Conservation (phyloP, 2,113 vertebrate genomes). For the Plotosus lineatus region DNA sequence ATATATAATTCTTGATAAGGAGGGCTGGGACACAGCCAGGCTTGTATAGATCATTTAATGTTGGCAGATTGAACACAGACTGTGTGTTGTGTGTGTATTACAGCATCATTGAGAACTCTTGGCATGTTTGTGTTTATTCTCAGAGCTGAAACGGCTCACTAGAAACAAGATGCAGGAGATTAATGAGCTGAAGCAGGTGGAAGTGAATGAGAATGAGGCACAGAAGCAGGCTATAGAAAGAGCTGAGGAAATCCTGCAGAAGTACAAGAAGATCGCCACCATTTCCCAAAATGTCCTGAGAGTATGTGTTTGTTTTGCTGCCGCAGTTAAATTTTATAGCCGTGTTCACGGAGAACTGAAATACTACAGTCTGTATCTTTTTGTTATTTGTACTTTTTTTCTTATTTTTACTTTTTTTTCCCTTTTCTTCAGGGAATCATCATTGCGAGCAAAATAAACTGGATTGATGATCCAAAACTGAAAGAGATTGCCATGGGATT, state of each 20-base stretch:
- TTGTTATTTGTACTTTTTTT: conserved; percentile 12
- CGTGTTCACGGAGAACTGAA: neutral
- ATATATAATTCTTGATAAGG: neutral
- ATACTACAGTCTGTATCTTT: neutral
- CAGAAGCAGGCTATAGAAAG: conserved; percentile 63
- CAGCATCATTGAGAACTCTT: neutral
- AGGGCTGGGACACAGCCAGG: neutral
- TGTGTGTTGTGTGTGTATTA: neutral
- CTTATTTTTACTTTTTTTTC: too few relatives aligned
- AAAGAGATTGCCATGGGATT: conserved; percentile 69
- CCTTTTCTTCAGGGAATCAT: conserved; percentile 72
- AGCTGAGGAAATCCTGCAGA: conserved; percentile 66
- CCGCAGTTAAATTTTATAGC: neutral
- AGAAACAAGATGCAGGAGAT: conserved; percentile 63
- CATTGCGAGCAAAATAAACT: conserved; percentile 72
- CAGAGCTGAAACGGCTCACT: conserved; percentile 64
- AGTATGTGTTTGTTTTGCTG: conserved; percentile 56
- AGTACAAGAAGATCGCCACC: conserved; percentile 68
- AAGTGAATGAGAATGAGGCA: conserved; percentile 57
- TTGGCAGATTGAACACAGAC: neutral
- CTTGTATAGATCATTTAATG: neutral
- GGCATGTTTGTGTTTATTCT: conserved; percentile 5
- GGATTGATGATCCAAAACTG: conserved; percentile 73
- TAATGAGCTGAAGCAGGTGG: conserved; percentile 41
- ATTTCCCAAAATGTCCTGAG: conserved; percentile 74